Evolutionary conservation across 2,888 invertebrate genomes (phyloP).

Genomic region (Callosobruchus maculatus): DNA sequence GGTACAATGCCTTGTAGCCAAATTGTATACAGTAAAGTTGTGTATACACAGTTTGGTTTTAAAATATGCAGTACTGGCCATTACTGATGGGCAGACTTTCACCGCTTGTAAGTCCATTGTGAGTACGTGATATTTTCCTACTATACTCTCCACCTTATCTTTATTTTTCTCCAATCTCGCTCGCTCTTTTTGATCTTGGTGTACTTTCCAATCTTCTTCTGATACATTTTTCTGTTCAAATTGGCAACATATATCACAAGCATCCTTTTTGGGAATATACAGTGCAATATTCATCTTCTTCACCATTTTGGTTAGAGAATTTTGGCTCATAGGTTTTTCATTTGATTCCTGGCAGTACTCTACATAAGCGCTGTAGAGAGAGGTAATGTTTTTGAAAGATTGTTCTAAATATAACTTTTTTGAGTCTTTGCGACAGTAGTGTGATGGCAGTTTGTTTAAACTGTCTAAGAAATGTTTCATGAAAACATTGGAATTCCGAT

Average conservation of each 20-base stretch:
- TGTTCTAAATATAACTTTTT: slow-evolving; percentile 9
- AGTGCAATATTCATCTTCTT: slow-evolving; percentile 2
- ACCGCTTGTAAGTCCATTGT: background rate
- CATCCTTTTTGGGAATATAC: slow-evolving; percentile 5
- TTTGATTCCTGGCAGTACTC: slow-evolving; percentile 5
- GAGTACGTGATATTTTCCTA: background rate
- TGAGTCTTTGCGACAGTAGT: slow-evolving; percentile 6
- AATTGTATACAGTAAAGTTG: no score
- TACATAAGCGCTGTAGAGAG: slow-evolving; percentile 5
- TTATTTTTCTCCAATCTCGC: background rate
- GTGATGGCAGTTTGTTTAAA: slow-evolving; percentile 8
- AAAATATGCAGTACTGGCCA: no score
- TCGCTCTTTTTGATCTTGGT: background rate
- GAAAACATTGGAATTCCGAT: slow-evolving; percentile 1
- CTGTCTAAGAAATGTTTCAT: no score
- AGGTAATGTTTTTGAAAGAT: slow-evolving; percentile 4
- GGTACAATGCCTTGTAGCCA: no score
- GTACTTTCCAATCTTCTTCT: slow-evolving; percentile 4
- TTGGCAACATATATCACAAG: slow-evolving; percentile 5
- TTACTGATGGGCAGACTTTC: no score
- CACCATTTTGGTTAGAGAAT: slow-evolving; percentile 3
- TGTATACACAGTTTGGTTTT: no score
- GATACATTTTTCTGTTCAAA: slow-evolving; percentile 2
- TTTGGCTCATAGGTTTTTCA: slow-evolving; percentile 4
- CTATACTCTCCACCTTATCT: background rate